phyloP scores from a whole-genome alignment of 2,113 vertebrate species.

The Proteles cristata region DNA sequence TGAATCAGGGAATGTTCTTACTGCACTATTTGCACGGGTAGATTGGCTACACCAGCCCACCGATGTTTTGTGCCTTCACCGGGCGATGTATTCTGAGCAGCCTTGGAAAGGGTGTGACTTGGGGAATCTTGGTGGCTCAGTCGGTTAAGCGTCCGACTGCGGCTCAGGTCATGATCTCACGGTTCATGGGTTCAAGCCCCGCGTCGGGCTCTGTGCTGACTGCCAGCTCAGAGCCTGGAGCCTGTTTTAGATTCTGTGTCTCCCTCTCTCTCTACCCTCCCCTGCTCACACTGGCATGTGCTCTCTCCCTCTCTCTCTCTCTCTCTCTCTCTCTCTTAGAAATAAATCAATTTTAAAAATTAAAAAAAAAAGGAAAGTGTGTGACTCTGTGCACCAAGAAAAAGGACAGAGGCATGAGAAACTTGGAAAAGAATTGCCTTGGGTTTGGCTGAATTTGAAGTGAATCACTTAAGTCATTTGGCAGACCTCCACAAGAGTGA shows the following conservation, averaged over 20 bases:
- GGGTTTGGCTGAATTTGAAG: constrained; percentile 50
- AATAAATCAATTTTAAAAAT: no score
- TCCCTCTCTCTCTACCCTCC: no score
- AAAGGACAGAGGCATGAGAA: background rate
- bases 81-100: background rate
- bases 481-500: background rate
- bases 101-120: background rate
- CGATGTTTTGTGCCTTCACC: background rate
- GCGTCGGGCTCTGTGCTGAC: no score
- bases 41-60: background rate
- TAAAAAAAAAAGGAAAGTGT: background rate
- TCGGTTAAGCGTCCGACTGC: no score
- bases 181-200: no score
- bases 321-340: no score
- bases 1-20: background rate
- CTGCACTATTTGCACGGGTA: background rate
- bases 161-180: no score
- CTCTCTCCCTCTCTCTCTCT: no score
- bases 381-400: background rate
- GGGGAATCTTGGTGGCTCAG: no score
- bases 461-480: background rate
- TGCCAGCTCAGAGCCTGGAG: no score
- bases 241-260: no score
- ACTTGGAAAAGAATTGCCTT: background rate
- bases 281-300: no score